phyloP scores from a whole-genome alignment of 2,888 invertebrate species.

The Brachynemurus nebulosus region DNA sequence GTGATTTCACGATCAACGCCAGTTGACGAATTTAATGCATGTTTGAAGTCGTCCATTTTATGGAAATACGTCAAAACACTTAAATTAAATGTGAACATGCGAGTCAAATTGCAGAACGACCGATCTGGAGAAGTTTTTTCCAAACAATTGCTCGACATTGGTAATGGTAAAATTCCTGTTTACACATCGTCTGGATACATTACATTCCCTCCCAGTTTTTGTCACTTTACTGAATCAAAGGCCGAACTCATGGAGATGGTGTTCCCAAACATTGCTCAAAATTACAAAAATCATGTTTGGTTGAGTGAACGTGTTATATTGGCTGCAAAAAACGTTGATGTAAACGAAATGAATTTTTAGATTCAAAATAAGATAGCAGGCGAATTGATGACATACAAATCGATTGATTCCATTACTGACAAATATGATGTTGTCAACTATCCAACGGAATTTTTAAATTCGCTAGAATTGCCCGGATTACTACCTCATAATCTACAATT shows the following conservation, averaged over 20 bases:
- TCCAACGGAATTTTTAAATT: conserved; percentile 24
- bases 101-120: too few relatives aligned
- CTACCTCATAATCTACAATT: conserved; percentile 17
- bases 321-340: too few relatives aligned
- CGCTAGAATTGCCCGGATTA: conserved; percentile 17
- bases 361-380: too few relatives aligned
- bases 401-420: conserved; percentile 20
- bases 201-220: conserved; percentile 22
- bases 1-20: conserved; percentile 12
- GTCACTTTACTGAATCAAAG: conserved; percentile 19
- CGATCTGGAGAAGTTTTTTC: too few relatives aligned
- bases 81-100: conserved; percentile 18
- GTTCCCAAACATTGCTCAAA: conserved; percentile 25
- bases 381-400: conserved; percentile 22
- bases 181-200: conserved; percentile 20
- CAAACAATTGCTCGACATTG: too few relatives aligned
- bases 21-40: not conserved
- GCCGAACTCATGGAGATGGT: conserved; percentile 21
- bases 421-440: conserved; percentile 23
- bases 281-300: too few relatives aligned
- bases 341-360: too few relatives aligned
- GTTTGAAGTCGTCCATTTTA: not conserved
- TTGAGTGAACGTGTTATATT: too few relatives aligned
- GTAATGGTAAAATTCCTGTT: conserved; percentile 19
- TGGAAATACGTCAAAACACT: conserved; percentile 17